These are phyloP conservation scores for Sula dactylatra DNA, from an alignment of 2,113 vertebrate genomes.

Conservation along the genomic window DNA sequence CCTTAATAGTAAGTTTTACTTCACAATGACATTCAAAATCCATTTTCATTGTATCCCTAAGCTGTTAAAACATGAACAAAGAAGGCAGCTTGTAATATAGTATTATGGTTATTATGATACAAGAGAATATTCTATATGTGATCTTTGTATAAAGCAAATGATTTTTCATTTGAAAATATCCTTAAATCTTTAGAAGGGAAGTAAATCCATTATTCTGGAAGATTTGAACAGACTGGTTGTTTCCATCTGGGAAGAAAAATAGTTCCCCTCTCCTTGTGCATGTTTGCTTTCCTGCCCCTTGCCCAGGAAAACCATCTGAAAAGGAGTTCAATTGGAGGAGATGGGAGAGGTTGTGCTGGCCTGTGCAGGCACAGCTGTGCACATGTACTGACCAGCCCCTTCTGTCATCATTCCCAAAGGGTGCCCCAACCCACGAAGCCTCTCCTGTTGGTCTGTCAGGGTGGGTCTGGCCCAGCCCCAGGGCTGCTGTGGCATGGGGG, in stretches of 20 bases:
- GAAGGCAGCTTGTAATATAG: neutral
- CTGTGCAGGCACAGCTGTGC: fast-evolving
- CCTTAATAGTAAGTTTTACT: neutral
- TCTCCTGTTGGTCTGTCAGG: fast-evolving
- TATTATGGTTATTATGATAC: neutral
- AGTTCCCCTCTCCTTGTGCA: neutral
- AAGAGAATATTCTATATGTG: neutral
- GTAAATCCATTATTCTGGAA: neutral
- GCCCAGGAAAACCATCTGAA: fast-evolving
- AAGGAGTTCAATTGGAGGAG: neutral
- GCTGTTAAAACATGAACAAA: neutral
- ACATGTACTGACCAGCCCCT: neutral
- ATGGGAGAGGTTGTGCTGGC: neutral
- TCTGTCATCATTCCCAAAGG: fast-evolving
- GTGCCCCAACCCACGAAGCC: fast-evolving
- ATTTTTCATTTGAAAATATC: neutral
- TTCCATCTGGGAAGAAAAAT: neutral
- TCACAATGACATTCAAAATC: neutral
- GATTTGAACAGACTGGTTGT: neutral
- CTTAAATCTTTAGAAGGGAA: neutral
- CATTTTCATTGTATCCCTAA: neutral
- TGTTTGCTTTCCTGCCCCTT: neutral
- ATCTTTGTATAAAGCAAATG: neutral
- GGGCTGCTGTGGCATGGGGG: fast-evolving
- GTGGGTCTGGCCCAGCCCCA: fast-evolving